Conservation (phyloP, 1,140 invertebrate species). For the Musca vetustissima region DNA sequence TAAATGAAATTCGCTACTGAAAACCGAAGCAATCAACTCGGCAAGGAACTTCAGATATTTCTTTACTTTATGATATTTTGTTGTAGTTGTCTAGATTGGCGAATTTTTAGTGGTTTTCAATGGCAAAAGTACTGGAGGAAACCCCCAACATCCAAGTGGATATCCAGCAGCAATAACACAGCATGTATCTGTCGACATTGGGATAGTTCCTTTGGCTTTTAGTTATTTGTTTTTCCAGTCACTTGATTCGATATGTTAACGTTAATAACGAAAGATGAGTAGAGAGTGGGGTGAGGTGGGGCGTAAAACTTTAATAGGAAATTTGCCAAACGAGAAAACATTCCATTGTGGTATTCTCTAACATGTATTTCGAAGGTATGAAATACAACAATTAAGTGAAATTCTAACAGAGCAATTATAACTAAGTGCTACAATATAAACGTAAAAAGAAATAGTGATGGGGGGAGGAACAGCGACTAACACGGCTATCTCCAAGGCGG, state of each 20-base stretch:
- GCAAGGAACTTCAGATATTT: neutral
- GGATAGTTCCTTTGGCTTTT: too few relatives aligned
- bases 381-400: constrained; percentile 5
- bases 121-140: neutral
- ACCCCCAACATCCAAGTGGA: too few relatives aligned
- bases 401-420: constrained; percentile 14
- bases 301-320: neutral
- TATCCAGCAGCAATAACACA: too few relatives aligned
- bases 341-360: neutral
- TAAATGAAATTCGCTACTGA: constrained; percentile 12
- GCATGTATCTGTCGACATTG: too few relatives aligned
- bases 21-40: constrained; percentile 12
- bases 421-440: constrained; percentile 8
- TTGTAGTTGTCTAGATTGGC: neutral
- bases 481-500: too few relatives aligned
- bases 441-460: too few relatives aligned
- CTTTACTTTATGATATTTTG: neutral
- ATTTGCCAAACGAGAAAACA: neutral
- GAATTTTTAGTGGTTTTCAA: neutral
- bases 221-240: too few relatives aligned
- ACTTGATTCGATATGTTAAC: neutral
- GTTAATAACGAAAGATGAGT: neutral
- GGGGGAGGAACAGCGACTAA: too few relatives aligned
- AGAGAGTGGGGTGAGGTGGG: neutral
- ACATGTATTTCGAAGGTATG: neutral